These are phyloP conservation scores for Heliothis virescens DNA, from an alignment of 1,140 invertebrate genomes.

Conservation along the genomic window DNA sequence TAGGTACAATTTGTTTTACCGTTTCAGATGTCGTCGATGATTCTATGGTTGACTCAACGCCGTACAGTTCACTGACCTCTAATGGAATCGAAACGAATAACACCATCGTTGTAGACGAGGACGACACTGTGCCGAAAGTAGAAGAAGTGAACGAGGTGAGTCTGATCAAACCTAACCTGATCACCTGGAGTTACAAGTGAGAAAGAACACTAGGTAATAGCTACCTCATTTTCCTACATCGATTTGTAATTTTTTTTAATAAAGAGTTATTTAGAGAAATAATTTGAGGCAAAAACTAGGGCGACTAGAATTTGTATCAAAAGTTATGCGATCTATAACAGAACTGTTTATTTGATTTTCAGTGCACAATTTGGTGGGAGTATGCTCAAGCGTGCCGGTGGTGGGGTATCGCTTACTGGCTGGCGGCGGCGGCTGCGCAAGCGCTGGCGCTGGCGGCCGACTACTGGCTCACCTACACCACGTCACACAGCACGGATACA, in stretches of 20 bases:
- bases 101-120: constrained; percentile 55
- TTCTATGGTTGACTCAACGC: constrained; percentile 60
- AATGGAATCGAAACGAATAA: constrained; percentile 68
- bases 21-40: constrained; percentile 54
- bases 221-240: too few species aligned
- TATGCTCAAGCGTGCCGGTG: constrained; percentile 70
- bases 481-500: constrained; percentile 55
- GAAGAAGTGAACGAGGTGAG: constrained; percentile 67
- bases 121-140: constrained; percentile 52
- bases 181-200: too few species aligned
- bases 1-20: background rate
- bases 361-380: constrained; percentile 68
- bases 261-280: too few species aligned
- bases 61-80: constrained; percentile 64
- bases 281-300: too few species aligned
- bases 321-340: too few species aligned
- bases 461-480: constrained; percentile 73
- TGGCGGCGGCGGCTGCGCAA: constrained; percentile 68
- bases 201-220: too few species aligned
- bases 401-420: constrained; percentile 70
- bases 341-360: background rate
- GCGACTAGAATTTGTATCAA: too few species aligned
- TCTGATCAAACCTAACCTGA: too few species aligned
- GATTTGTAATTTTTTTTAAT: too few species aligned
- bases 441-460: constrained; percentile 70